phyloP scores from a whole-genome alignment of 2,113 vertebrate genomes.

The Poeciliopsis prolifica region DNA sequence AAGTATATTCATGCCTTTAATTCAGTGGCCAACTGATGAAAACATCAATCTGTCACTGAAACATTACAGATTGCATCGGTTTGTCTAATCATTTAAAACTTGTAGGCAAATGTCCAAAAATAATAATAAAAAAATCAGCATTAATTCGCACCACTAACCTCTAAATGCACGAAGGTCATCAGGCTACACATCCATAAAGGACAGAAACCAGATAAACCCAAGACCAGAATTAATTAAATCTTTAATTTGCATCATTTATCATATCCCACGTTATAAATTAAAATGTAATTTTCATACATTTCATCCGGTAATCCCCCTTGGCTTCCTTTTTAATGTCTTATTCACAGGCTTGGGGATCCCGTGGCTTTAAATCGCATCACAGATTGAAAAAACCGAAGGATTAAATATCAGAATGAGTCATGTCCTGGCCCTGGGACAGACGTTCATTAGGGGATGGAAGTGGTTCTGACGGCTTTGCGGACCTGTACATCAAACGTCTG shows the following conservation, averaged over 20 bases:
- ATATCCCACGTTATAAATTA: conserved; percentile 69
- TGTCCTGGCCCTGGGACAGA: conserved; percentile 53
- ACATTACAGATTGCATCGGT: too few relatives aligned
- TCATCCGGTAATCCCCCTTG: conserved; percentile 54
- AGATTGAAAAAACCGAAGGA: conserved; percentile 43
- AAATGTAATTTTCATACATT: conserved; percentile 72
- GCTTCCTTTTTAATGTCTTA: conserved; percentile 51
- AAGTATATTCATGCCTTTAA: too few relatives aligned
- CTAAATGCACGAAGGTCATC: conserved; percentile 16
- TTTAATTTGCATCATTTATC: conserved; percentile 71
- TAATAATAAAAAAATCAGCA: not conserved
- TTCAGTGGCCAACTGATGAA: too few relatives aligned
- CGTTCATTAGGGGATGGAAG: conserved; percentile 22
- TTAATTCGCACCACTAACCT: not conserved
- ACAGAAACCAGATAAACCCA: conserved; percentile 43
- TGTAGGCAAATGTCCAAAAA: too few relatives aligned
- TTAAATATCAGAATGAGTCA: conserved; percentile 43
- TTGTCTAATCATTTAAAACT: too few relatives aligned
- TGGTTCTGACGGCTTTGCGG: not conserved
- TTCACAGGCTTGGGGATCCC: conserved; percentile 25
- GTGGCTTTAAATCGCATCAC: conserved; percentile 42
- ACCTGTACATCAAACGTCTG: not conserved
- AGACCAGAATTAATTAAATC: conserved; percentile 60
- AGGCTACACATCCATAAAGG: conserved; percentile 20
- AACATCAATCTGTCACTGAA: too few relatives aligned